Conservation (phyloP, 2,797 vertebrate species). For the Gadopsis marmoratus region DNA sequence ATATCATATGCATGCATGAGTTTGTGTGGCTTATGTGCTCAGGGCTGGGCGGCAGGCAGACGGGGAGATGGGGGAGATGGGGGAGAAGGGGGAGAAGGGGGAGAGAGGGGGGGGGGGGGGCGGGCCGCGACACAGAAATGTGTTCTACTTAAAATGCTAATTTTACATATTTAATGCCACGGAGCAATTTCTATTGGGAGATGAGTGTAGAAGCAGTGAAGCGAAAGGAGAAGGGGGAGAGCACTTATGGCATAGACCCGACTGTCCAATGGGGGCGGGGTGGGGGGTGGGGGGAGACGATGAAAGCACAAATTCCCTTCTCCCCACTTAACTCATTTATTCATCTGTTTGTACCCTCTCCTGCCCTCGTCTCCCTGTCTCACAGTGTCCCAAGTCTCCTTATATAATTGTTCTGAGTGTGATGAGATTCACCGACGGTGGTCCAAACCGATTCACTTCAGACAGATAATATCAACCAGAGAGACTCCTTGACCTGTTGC, state of each 20-base stretch:
- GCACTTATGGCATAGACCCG: conserved; percentile 75
- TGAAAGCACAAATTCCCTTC: conserved; percentile 76
- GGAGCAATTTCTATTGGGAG: conserved; percentile 80
- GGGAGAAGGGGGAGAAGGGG: too few species aligned
- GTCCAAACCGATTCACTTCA: conserved; percentile 37
- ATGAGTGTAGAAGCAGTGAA: conserved; percentile 65
- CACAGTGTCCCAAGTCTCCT: conserved; percentile 50
- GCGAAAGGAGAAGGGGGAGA: conserved; percentile 62
- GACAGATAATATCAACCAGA: conserved; percentile 30
- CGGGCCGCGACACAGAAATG: conserved; percentile 80
- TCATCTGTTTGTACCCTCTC: conserved; percentile 71
- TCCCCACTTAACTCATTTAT: conserved; percentile 83
- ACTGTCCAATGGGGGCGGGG: conserved; percentile 62
- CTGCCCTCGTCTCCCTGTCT: conserved; percentile 29
- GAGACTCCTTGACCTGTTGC: conserved; percentile 54
- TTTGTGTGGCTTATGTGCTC: conserved; percentile 81
- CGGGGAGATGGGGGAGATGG: conserved; percentile 59
- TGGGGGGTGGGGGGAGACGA: conserved; percentile 3
- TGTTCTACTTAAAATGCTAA: conserved; percentile 87
- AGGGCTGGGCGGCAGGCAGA: conserved; percentile 71
- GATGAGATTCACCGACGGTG: conserved; percentile 45
- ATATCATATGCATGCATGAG: conserved; percentile 91
- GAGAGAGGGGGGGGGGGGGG: too few species aligned
- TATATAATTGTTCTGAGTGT: conserved; percentile 62
- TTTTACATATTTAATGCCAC: conserved; percentile 88